A percentile compares a stretch with the other conserved stretches of the same genome.
Conservation (phyloP, 2,797 vertebrate genomes). For the Chiropotes sagulatus region DNA sequence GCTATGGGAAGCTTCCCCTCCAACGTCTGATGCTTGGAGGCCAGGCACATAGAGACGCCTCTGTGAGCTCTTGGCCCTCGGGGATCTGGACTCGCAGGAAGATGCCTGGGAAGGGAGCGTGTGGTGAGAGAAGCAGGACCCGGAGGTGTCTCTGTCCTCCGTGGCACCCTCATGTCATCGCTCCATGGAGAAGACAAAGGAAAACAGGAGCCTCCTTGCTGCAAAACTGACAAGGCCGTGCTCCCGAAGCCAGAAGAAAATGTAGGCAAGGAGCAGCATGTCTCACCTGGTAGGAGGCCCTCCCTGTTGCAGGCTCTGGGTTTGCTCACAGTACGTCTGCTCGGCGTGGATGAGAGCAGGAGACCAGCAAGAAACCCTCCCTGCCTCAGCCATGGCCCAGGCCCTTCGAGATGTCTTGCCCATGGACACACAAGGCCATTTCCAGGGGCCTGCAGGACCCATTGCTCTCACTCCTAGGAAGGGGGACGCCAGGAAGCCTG, state of each 20-base stretch:
- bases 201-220: background rate
- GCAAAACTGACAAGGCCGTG: background rate
- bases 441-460: background rate
- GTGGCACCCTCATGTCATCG: accelerated
- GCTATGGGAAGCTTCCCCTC: background rate
- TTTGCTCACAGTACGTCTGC: background rate
- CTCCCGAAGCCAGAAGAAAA: background rate
- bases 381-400: accelerated
- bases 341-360: accelerated
- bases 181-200: accelerated
- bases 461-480: background rate
- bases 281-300: accelerated
- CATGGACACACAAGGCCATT: accelerated
- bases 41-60: background rate
- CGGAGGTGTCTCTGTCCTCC: accelerated
- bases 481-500: accelerated
- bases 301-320: accelerated
- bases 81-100: background rate
- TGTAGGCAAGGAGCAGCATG: background rate
- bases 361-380: no score
- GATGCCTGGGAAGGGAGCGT: accelerated
- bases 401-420: accelerated
- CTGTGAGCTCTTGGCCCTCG: background rate
- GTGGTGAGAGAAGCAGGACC: accelerated
- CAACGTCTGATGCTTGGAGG: background rate